Evolutionary conservation across 2,113 vertebrate species (phyloP).

Genomic region (cat (Felis catus)): F.catus_Fca126_mat1.0 CM031414.1:8288001-8288500

Average conservation of each 20-base stretch:
- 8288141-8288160: background rate
- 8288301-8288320: constrained; percentile 95
- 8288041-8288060: rapidly evolving
- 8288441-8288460: constrained; percentile 89
- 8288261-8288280: background rate
- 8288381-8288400: constrained; percentile 89
- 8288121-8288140: background rate
- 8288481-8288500: rapidly evolving
- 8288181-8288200: rapidly evolving
- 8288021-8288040: background rate
- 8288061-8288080: background rate
- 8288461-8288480: background rate
- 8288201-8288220: rapidly evolving
- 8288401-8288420: constrained; percentile 97
- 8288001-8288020: background rate
- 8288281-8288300: background rate
- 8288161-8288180: rapidly evolving
- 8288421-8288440: constrained; percentile 97
- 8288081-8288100: rapidly evolving
- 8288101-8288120: background rate
- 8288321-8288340: constrained; percentile 96
- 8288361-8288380: constrained; percentile 97
- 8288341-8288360: constrained; percentile 97
- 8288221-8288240: rapidly evolving
- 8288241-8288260: background rate